Conservation (phyloP, 2,888 invertebrate genomes). For the Caenorhabditis sp. region DNA sequence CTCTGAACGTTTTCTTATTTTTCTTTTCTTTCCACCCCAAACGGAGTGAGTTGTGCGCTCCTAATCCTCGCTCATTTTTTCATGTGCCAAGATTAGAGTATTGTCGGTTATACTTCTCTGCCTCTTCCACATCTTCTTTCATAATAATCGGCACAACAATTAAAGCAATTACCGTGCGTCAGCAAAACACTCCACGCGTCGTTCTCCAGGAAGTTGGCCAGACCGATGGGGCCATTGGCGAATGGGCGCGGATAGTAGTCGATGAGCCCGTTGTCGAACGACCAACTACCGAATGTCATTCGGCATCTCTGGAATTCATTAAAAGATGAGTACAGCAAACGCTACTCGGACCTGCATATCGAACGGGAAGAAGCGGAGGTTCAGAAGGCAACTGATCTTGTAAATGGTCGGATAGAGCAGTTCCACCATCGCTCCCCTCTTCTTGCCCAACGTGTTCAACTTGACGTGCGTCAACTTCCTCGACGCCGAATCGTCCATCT, state of each 20-base stretch:
- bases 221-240: slow-evolving; percentile 46
- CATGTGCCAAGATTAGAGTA: background rate
- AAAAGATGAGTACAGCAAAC: background rate
- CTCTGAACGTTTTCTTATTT: background rate
- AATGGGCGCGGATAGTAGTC: slow-evolving; percentile 50
- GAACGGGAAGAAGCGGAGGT: slow-evolving; percentile 60
- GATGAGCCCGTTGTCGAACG: slow-evolving; percentile 60
- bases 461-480: slow-evolving; percentile 51
- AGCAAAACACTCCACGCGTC: slow-evolving; percentile 61
- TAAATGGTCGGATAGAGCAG: slow-evolving; percentile 59
- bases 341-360: slow-evolving; percentile 59
- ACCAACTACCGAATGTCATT: slow-evolving; percentile 64
- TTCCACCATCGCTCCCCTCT: slow-evolving; percentile 48
- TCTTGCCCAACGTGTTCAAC: slow-evolving; percentile 36
- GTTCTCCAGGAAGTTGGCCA: slow-evolving; percentile 61
- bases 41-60: background rate
- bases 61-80: background rate
- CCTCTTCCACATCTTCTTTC: background rate
- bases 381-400: slow-evolving; percentile 58
- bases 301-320: slow-evolving; percentile 56
- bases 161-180: slow-evolving; percentile 43
- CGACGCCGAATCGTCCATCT: slow-evolving; percentile 47
- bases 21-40: slow-evolving; percentile 10
- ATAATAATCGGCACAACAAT: background rate
- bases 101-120: background rate